A percentile compares a stretch with the other conserved stretches of the same genome.
Conservation (phyloP, 1,140 invertebrate genomes). For the Stratiolaelaps scimitus region DNA sequence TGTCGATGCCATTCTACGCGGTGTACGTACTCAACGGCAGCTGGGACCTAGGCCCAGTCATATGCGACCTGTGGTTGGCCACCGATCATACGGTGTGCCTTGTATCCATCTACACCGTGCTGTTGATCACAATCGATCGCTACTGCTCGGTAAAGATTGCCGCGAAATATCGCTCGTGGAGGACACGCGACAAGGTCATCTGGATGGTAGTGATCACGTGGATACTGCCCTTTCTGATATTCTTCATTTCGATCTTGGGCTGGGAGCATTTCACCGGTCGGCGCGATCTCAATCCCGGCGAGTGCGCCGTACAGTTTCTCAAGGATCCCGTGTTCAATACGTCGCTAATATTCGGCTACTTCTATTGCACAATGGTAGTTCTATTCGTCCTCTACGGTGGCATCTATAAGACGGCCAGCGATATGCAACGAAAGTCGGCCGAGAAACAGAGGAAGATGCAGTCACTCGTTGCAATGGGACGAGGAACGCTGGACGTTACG, state of each 20-base stretch:
- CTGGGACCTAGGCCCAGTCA: constrained; percentile 87
- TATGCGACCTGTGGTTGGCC: constrained; percentile 97
- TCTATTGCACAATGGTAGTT: constrained; percentile 88
- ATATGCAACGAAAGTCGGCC: constrained; percentile 95
- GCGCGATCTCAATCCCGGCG: constrained; percentile 65
- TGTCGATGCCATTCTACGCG: constrained; percentile 58
- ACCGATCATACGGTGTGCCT: constrained; percentile 98
- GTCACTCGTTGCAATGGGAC: constrained; percentile 74
- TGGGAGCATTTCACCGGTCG: constrained; percentile 96
- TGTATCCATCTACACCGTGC: constrained; percentile 96
- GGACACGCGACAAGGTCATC: constrained; percentile 79
- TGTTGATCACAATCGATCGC: constrained; percentile 94
- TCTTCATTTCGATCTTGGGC: constrained; percentile 96
- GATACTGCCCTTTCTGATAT: constrained; percentile 89
- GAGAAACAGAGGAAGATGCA: constrained; percentile 86
- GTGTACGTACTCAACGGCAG: constrained; percentile 77
- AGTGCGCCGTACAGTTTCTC: constrained; percentile 94
- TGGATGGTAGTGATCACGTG: constrained; percentile 77
- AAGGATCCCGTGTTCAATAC: constrained; percentile 96
- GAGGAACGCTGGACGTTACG: constrained; percentile 62
- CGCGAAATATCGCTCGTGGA: constrained; percentile 89
- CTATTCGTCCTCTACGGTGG: constrained; percentile 87
- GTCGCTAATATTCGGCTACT: constrained; percentile 92
- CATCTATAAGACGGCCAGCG: constrained; percentile 94
- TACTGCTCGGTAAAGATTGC: constrained; percentile 99